Percentiles rank a stretch among this genome's conserved stretches.
Conservation (phyloP, 2,797 vertebrate genomes). For the Arctocebus calabarensis region DNA sequence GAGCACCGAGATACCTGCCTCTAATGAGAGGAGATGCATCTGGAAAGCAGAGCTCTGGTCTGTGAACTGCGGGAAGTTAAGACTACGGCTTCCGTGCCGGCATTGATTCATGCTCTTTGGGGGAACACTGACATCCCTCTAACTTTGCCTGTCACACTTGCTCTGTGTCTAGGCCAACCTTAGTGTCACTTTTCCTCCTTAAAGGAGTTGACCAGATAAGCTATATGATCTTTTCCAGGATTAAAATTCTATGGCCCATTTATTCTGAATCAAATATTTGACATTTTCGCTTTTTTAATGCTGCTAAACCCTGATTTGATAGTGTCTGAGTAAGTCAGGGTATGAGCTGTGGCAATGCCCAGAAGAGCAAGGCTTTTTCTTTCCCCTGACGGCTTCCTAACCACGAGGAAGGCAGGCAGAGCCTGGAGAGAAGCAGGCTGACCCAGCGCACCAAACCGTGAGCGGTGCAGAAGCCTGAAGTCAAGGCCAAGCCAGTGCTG, state of each 20-base stretch:
- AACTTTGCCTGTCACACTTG: neutral
- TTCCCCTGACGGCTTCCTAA: neutral
- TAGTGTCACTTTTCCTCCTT: neutral
- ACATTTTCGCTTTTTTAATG: neutral
- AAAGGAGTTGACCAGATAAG: neutral
- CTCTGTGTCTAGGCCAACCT: neutral
- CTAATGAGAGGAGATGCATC: neutral
- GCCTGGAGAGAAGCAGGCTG: neutral
- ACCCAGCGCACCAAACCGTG: neutral
- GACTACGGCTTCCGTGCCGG: neutral
- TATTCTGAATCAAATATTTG: neutral
- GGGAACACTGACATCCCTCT: neutral
- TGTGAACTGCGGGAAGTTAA: neutral
- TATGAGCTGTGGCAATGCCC: neutral
- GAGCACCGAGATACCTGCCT: neutral
- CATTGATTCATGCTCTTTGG: neutral
- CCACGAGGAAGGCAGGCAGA: neutral
- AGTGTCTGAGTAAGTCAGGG: accelerated
- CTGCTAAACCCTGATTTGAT: neutral
- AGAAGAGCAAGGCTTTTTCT: neutral
- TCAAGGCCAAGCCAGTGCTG: neutral
- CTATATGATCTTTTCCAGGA: neutral
- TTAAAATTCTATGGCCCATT: neutral
- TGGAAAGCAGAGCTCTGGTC: neutral
- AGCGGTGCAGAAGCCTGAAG: neutral